Percentiles rank a stretch among this genome's conserved stretches.
Conservation (phyloP, 2,797 vertebrate species). For the Pygocentrus nattereri region DNA sequence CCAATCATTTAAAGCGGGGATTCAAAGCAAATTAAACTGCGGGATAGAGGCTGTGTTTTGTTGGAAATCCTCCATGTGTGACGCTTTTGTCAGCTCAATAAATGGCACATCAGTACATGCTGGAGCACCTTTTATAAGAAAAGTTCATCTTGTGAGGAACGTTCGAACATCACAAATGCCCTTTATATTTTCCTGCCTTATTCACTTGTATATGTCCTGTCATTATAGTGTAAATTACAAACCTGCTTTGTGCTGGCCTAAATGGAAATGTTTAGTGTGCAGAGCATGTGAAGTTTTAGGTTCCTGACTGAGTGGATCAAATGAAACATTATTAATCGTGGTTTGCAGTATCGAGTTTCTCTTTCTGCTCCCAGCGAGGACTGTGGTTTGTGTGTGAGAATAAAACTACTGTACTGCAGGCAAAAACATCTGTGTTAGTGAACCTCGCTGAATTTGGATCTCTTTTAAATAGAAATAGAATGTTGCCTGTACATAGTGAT, state of each 20-base stretch:
- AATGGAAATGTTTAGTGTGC: slow-evolving; percentile 8
- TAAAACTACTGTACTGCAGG: slow-evolving; percentile 3
- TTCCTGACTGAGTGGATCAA: slow-evolving; percentile 13
- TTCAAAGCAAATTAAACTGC: slow-evolving; percentile 22
- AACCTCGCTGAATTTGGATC: neutral
- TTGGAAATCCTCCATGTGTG: slow-evolving; percentile 28
- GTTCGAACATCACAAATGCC: slow-evolving; percentile 2
- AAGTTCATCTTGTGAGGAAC: neutral
- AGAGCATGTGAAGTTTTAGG: neutral
- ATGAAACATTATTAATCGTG: slow-evolving; percentile 14
- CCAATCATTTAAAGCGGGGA: slow-evolving; percentile 28
- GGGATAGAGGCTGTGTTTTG: slow-evolving; percentile 22
- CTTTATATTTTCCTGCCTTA: neutral
- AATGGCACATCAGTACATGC: neutral
- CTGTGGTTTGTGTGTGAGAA: neutral
- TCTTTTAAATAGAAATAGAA: neutral
- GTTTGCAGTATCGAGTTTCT: neutral
- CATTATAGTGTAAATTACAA: neutral
- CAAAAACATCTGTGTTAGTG: neutral
- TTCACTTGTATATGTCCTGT: neutral
- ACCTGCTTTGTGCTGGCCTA: neutral
- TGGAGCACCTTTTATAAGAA: neutral
- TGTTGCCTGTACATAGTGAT: neutral
- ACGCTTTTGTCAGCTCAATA: slow-evolving; percentile 34
- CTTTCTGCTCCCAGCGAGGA: neutral